Evolutionary conservation across 2,797 vertebrate genomes (phyloP), one percentile per base, ranked within the genome.

Genomic region (Diglossa cyanea): DNA sequence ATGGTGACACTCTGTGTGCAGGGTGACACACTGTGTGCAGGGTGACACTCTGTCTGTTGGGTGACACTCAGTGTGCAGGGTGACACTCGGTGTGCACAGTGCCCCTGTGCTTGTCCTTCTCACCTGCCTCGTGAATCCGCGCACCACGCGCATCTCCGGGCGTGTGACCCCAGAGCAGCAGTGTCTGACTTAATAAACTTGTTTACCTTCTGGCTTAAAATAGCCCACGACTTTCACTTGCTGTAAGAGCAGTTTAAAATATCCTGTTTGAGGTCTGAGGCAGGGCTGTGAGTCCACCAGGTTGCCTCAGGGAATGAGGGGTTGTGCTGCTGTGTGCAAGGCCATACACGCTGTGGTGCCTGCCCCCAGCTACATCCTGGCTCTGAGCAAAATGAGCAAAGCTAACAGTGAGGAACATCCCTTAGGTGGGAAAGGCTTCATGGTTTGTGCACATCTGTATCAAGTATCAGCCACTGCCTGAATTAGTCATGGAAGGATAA

Each of bases 81-180:
- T 45, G 44, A 21, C 44, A 45, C 44, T 45, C 42, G 9, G 42
- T 42, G 37, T 37, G 37, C 11, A 11, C 14, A 3, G 13, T 39
- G 13, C 58, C 28, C 30, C 37, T 17, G 30, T 1, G 4, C 39
- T 66, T 48, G 45, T 28, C 31, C 14, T 57, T 50, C 54, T 65
- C 62, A 9, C 39, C 13, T 30, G 35, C 45, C 60, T 0, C 0
- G 2, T 6, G 24, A 28, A 37, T 20, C 47, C 6, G 0, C 1
- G 28, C 21, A 9, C 17, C 25, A 9, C 0, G 0, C 0, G 0
- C 3, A 0, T 31, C 60, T 33, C 48, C 37, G 20, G 60, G 23
- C 10, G 4, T 1, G 11, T 31, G 44, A 78, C 50, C 44, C 37
- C 40, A 40, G 11, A 73, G 2, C 51, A 70, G 28, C 18, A 30